Evolutionary conservation across 2,113 vertebrate species (phyloP).

Genomic region (Zapornia atra): DNA sequence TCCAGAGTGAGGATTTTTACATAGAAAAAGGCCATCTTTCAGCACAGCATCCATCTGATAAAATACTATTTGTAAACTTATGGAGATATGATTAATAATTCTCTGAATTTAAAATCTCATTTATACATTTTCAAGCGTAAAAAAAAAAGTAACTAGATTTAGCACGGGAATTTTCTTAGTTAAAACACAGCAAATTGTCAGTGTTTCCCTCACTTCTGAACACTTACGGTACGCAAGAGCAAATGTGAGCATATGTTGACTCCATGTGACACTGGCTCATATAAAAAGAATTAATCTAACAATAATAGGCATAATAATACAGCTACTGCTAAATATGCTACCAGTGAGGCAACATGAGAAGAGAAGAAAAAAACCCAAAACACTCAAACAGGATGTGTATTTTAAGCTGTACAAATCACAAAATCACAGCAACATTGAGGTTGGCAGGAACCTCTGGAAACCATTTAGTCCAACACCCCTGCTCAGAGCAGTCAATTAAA

Average conservation of each 20-base stretch:
- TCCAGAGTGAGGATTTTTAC: not conserved
- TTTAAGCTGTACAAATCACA: not conserved
- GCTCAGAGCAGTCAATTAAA: not conserved
- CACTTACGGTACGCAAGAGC: not conserved
- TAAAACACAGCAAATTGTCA: not conserved
- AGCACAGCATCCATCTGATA: not conserved
- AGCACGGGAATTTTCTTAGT: not conserved
- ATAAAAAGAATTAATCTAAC: not conserved
- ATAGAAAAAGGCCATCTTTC: not conserved
- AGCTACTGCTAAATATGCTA: not conserved
- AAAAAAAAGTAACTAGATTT: not conserved
- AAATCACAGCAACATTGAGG: not conserved
- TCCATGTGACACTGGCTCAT: not conserved
- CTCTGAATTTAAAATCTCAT: not conserved
- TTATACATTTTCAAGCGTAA: not conserved
- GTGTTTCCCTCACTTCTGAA: not conserved
- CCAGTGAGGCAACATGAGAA: not conserved
- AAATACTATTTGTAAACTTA: not conserved
- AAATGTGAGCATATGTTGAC: constrained; percentile 15
- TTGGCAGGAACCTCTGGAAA: not conserved
- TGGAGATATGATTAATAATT: not conserved
- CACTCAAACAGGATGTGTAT: not conserved
- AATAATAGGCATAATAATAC: not conserved
- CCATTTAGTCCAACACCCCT: not conserved
- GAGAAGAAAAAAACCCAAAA: not conserved